Evolutionary conservation across 2,888 invertebrate genomes (phyloP).

Genomic region (Limnephilus marmoratus): DNA sequence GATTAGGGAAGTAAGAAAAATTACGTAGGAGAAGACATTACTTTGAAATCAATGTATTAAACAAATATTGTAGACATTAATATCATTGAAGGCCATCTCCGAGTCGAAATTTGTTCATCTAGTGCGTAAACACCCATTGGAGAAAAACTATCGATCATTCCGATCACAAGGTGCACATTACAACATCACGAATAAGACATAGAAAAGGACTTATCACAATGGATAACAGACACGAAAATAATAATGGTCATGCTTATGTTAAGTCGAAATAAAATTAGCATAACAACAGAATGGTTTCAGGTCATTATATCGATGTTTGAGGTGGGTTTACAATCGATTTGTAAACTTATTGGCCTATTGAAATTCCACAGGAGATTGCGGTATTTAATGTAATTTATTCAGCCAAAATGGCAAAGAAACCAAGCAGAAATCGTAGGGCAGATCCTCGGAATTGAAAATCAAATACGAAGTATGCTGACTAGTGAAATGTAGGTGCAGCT

Average conservation of each 20-base stretch:
- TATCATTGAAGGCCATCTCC: background rate
- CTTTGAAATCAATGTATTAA: background rate
- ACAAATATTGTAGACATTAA: background rate
- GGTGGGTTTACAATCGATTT: background rate
- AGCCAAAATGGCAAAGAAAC: background rate
- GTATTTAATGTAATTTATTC: background rate
- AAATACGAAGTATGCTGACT: background rate
- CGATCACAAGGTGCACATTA: background rate
- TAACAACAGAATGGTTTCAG: background rate
- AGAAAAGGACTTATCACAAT: background rate
- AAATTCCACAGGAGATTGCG: background rate
- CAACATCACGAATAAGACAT: background rate
- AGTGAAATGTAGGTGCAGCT: background rate
- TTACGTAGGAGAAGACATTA: no score
- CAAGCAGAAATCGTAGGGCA: background rate
- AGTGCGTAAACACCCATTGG: background rate
- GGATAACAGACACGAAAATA: background rate
- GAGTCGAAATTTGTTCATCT: background rate
- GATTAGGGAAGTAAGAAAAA: no score
- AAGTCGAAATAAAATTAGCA: background rate
- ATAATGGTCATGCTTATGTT: background rate
- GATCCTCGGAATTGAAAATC: background rate
- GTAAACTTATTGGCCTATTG: background rate
- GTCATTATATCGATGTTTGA: background rate
- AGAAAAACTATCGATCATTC: background rate